Evolutionary conservation across 53 echinoderm and acorn worm genomes (phyloP).

Genomic region (Patiria pectinifera): DNA sequence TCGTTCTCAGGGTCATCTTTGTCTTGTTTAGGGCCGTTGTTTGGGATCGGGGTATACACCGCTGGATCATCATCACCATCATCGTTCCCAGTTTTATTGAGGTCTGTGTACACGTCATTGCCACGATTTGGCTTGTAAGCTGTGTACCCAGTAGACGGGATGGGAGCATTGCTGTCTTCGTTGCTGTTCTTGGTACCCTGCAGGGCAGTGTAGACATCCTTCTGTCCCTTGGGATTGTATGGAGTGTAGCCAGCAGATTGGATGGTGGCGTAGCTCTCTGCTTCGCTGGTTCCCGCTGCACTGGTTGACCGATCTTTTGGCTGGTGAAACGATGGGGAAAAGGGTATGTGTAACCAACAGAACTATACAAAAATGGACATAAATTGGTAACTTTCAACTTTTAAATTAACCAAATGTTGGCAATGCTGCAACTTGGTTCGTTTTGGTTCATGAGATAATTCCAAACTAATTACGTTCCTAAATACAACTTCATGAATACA

Average conservation of each 20-base stretch:
- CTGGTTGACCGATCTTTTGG: not conserved
- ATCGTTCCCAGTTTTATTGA: not conserved
- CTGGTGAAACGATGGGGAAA: not conserved
- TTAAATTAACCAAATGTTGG: too few species aligned
- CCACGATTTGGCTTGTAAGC: not conserved
- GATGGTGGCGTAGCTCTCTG: constrained; percentile 37
- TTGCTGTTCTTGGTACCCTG: constrained; percentile 2
- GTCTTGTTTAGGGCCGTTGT: not conserved
- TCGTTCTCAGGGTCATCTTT: not conserved
- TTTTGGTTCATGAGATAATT: too few species aligned
- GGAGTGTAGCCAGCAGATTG: constrained; percentile 30
- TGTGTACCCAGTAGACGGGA: not conserved
- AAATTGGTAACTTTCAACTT: too few species aligned
- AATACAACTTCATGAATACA: too few species aligned
- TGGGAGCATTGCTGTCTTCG: not conserved
- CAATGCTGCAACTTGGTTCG: too few species aligned
- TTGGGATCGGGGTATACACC: constrained; percentile 15
- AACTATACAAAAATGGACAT: too few species aligned
- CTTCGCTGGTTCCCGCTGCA: not conserved
- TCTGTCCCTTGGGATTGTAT: not conserved
- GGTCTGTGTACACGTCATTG: not conserved
- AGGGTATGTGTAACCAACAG: not conserved
- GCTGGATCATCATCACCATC: constrained; percentile 2
- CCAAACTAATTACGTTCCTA: too few species aligned
- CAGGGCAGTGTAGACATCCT: not conserved